These are phyloP conservation scores for Enteromius mattozi DNA, from an alignment of 2,797 vertebrate genomes.

Conservation along the genomic window DNA sequence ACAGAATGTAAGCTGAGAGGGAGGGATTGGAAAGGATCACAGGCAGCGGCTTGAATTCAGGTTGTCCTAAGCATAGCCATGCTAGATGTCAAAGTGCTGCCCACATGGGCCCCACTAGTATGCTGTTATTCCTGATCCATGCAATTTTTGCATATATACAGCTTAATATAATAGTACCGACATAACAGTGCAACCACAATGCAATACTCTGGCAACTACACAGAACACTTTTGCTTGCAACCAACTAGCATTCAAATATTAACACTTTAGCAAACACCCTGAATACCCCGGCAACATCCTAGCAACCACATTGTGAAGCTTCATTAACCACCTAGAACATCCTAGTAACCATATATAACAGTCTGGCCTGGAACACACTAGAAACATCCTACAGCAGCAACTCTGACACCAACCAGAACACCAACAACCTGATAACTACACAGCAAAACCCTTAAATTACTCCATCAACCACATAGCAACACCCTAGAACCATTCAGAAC, in stretches of 20 bases:
- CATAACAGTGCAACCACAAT: neutral
- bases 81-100: neutral
- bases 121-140: neutral
- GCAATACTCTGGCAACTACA: neutral
- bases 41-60: neutral
- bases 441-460: no score
- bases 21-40: neutral
- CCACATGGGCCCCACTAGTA: neutral
- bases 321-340: no score
- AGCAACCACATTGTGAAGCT: neutral
- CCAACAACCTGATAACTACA: no score
- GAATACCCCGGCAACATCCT: no score
- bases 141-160: neutral
- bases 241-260: neutral
- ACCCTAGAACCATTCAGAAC: neutral
- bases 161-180: neutral
- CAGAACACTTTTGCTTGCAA: neutral
- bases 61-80: neutral
- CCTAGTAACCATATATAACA: neutral
- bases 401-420: neutral
- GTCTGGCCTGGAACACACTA: neutral
- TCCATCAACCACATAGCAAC: no score
- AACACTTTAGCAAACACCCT: neutral
- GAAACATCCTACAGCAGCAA: neutral
- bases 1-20: neutral